A percentile compares a stretch with the other conserved stretches of the same genome.
Evolutionary conservation across 2,888 invertebrate species (phyloP).

Genomic region (Sarcophaga subvicina): DNA sequence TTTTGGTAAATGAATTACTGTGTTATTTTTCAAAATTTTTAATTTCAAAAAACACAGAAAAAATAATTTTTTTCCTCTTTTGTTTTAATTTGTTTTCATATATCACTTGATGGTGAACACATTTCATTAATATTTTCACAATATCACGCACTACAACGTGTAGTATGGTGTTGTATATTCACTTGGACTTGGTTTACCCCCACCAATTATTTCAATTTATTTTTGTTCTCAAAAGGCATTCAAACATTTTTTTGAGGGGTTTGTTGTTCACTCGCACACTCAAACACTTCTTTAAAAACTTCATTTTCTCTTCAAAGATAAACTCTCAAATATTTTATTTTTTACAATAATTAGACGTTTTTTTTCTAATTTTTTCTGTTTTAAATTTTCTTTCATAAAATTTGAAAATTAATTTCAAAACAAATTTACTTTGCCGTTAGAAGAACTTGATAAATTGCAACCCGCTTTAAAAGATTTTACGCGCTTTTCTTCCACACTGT

Average conservation of each 20-base stretch:
- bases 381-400: not conserved
- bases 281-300: not conserved
- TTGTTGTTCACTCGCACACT: not conserved
- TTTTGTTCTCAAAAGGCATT: not conserved
- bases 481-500: not conserved
- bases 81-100: not conserved
- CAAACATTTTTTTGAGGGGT: not conserved
- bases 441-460: slow-evolving; percentile 18
- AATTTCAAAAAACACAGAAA: not conserved
- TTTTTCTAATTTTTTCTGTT: not conserved
- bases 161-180: not conserved
- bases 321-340: too few species aligned
- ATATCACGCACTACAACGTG: not conserved
- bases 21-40: not conserved
- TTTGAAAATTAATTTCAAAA: not conserved
- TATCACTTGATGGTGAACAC: not conserved
- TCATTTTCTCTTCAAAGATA: not conserved
- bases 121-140: not conserved
- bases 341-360: too few species aligned
- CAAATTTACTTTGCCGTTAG: not conserved
- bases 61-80: not conserved
- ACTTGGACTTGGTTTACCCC: not conserved
- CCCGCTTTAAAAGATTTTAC: slow-evolving; percentile 4
- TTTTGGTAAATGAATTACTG: too few species aligned
- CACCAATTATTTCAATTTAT: slow-evolving; percentile 5